Conservation (phyloP, 2,888 invertebrate species). For the Oxytorus armatus region DNA sequence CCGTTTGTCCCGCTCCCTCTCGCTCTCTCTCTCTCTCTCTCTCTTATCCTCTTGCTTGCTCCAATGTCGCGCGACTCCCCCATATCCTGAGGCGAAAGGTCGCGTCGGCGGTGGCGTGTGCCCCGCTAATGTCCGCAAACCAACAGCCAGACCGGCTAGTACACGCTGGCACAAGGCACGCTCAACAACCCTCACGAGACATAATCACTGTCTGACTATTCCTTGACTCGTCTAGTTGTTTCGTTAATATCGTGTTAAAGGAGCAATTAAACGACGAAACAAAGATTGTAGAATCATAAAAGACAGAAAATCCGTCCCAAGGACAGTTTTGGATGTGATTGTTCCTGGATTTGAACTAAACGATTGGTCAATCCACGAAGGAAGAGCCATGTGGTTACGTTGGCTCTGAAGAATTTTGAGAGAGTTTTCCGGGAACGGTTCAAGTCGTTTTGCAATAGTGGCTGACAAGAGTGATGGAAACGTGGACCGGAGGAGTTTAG, state of each 20-base stretch:
- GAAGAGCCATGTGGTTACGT: neutral
- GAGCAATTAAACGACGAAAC: neutral
- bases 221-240: neutral
- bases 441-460: neutral
- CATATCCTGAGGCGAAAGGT: slow-evolving; percentile 58
- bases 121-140: slow-evolving; percentile 74
- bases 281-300: neutral
- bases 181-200: slow-evolving; percentile 69
- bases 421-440: neutral
- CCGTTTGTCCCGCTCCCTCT: slow-evolving; percentile 53
- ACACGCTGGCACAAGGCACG: slow-evolving; percentile 81
- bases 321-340: neutral
- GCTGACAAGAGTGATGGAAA: slow-evolving; percentile 2
- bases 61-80: slow-evolving; percentile 53
- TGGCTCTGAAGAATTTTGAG: neutral
- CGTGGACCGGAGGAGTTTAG: slow-evolving; percentile 5
- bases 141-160: slow-evolving; percentile 77
- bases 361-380: neutral
- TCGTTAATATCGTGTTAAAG: neutral
- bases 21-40: slow-evolving; percentile 35
- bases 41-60: too few species aligned
- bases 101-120: slow-evolving; percentile 71
- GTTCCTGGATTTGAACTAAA: neutral
- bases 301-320: neutral
- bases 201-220: slow-evolving; percentile 11